Conservation (phyloP, 2,797 vertebrate genomes). For the Poeciliopsis turneri region DNA sequence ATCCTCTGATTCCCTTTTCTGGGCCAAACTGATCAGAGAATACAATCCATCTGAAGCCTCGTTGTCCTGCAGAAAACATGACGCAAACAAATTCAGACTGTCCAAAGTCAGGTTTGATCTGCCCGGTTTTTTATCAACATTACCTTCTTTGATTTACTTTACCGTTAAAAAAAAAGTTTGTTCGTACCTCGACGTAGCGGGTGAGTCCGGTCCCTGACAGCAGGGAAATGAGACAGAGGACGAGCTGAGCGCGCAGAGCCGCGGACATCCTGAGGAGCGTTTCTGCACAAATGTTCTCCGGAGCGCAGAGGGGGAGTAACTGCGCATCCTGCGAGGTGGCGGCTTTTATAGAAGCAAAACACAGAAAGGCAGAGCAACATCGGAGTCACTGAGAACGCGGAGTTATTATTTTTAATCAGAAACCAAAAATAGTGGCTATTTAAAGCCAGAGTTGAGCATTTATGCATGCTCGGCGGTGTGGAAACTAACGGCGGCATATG, state of each 20-base stretch:
- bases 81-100: slow-evolving; percentile 13
- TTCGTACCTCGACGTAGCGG: slow-evolving; percentile 87
- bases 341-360: slow-evolving; percentile 72
- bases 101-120: neutral
- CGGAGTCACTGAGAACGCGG: slow-evolving; percentile 30
- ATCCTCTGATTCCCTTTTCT: slow-evolving; percentile 86
- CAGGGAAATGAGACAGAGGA: slow-evolving; percentile 84
- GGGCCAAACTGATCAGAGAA: slow-evolving; percentile 81
- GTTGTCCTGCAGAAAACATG: slow-evolving; percentile 69
- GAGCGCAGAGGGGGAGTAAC: slow-evolving; percentile 52
- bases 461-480: neutral
- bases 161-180: neutral
- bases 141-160: neutral
- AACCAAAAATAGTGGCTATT: slow-evolving; percentile 17
- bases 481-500: neutral
- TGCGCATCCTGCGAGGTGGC: slow-evolving; percentile 42
- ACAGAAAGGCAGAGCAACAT: slow-evolving; percentile 46
- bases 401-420: slow-evolving; percentile 19
- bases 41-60: slow-evolving; percentile 84
- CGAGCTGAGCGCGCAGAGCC: slow-evolving; percentile 78
- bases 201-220: slow-evolving; percentile 81
- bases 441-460: neutral
- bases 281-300: slow-evolving; percentile 43
- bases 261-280: slow-evolving; percentile 79
- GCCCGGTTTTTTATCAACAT: neutral